These are phyloP conservation scores for Norana najaformis DNA, from an alignment of 2,888 invertebrate species.

Conservation along the genomic window DNA sequence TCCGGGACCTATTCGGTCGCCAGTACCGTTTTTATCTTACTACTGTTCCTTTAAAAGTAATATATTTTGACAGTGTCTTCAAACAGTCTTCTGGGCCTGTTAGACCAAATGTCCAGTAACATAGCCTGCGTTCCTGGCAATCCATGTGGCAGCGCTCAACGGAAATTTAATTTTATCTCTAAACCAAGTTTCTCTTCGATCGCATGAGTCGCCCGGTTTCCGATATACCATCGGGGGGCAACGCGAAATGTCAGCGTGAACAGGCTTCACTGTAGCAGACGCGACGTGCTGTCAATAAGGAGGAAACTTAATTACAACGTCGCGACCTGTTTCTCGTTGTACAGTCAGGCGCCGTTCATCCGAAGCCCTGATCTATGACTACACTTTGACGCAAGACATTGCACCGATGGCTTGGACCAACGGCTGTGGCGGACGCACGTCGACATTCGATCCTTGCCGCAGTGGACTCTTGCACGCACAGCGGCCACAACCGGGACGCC, in stretches of 20 bases:
- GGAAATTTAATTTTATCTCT: no score
- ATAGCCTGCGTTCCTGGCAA: no score
- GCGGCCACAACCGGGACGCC: background rate
- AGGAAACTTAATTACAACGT: background rate
- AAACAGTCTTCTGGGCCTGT: no score
- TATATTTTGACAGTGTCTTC: no score
- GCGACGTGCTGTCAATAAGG: background rate
- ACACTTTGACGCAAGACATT: background rate
- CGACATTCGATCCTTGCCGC: background rate
- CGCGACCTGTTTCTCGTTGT: background rate
- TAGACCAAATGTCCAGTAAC: no score
- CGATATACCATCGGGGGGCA: background rate
- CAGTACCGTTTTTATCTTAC: no score
- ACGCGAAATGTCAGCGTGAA: background rate
- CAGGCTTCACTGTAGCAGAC: background rate
- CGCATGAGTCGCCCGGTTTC: background rate
- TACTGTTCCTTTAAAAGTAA: no score
- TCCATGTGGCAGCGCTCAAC: no score
- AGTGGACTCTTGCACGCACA: background rate
- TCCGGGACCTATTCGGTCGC: no score
- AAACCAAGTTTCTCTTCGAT: no score
- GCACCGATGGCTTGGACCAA: background rate
- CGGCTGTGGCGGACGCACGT: background rate
- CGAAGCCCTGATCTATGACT: background rate
- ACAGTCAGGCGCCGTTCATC: background rate